Evolutionary conservation across 2,797 vertebrate species (phyloP), one percentile per base, ranked within the genome.

Genomic region (Dryobates pubescens): DNA sequence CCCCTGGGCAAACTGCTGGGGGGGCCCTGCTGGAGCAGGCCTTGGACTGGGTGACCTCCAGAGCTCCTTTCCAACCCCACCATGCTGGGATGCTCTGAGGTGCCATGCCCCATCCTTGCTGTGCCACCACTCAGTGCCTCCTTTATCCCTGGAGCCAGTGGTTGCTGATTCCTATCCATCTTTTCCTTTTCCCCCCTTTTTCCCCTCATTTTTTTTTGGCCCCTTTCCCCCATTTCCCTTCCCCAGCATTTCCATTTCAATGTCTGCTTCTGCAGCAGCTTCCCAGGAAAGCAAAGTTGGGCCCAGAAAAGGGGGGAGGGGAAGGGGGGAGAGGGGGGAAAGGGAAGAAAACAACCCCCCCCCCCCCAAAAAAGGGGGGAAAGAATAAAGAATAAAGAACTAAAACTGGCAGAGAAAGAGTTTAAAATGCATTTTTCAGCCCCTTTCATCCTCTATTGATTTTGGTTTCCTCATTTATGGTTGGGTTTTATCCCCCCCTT

Each of bases 341-440:
- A 79, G 54, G 49, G 89, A 87, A 75, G 38, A 72, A 86, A 84
- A 41, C 13, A 13, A 41, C 16, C 36, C 36, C 36, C 36, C 36
- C 16, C 36, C 36, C 36, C 36, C 36, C 9, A 41, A 41, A 16
- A 41, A 41, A 41, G 13, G 41, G 41, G 41, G 41, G 16, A 16
- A 41, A 41, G 13, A 41, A 41, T 41, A 41, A 41, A 41, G 16
- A 41, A 41, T 41, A 7, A 41, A 15, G 16, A 58, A 18, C 24
- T 84, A 85, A 79, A 70, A 36, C 36, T 36, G 36, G 36, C 36
- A 86, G 83, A 86, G 54, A 17, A 22, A 84, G 86, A 86, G 76
- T 96, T 96, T 95, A 95, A 95, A 98, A 97, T 97, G 91, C 96
- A 97, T 98, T 98, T 97, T 97, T 97, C 97, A 96, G 97, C 96